Evolutionary conservation across 2,113 vertebrate genomes (phyloP).

Genomic region (Albula goreensis): DNA sequence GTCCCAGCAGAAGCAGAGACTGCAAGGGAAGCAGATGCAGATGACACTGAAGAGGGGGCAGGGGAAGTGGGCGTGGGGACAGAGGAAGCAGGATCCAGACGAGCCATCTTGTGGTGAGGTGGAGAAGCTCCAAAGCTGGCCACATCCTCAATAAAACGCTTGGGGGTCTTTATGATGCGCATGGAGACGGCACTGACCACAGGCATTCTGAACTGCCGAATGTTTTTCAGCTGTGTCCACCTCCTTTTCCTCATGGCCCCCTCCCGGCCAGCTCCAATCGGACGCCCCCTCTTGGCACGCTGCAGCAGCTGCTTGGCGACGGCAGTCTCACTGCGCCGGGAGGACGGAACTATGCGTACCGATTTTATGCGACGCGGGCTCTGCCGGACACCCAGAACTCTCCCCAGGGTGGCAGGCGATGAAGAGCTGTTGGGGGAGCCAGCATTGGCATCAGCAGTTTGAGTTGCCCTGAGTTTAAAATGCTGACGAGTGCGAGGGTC

Average conservation of each 20-base stretch:
- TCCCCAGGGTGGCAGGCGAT: slow-evolving; percentile 64
- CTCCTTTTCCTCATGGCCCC: slow-evolving; percentile 80
- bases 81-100: slow-evolving; percentile 77
- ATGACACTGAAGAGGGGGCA: slow-evolving; percentile 47
- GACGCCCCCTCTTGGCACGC: slow-evolving; percentile 76
- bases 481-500: slow-evolving; percentile 55
- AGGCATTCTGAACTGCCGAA: slow-evolving; percentile 97
- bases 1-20: slow-evolving; percentile 37
- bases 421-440: slow-evolving; percentile 52
- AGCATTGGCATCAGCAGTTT: slow-evolving; percentile 43
- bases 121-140: slow-evolving; percentile 71
- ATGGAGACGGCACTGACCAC: slow-evolving; percentile 95
- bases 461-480: slow-evolving; percentile 47
- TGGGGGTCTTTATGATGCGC: slow-evolving; percentile 93
- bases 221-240: slow-evolving; percentile 91
- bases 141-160: slow-evolving; percentile 95
- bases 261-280: slow-evolving; percentile 46
- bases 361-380: slow-evolving; percentile 92
- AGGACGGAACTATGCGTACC: slow-evolving; percentile 87
- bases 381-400: slow-evolving; percentile 76
- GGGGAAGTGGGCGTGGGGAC: slow-evolving; percentile 29
- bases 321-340: slow-evolving; percentile 89
- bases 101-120: slow-evolving; percentile 86
- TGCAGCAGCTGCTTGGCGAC: slow-evolving; percentile 95
- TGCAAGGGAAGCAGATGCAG: slow-evolving; percentile 30